A percentile compares a stretch with the other conserved stretches of the same genome.
Evolutionary conservation across 2,113 vertebrate genomes (phyloP).

Genomic region (Australoheros scitulus): DNA sequence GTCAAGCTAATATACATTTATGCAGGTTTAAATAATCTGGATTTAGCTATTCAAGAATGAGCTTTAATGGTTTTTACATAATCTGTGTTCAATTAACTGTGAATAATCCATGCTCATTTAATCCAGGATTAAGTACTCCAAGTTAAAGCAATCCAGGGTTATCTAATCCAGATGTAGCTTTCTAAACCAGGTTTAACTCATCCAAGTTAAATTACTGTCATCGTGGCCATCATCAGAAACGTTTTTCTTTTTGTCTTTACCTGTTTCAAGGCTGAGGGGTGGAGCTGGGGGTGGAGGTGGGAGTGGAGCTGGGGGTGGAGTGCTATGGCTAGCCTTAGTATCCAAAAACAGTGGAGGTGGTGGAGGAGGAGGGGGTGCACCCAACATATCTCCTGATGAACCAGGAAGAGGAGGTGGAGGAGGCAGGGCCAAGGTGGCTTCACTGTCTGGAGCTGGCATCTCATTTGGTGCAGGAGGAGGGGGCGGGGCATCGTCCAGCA

Average conservation of each 20-base stretch:
- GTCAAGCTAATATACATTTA: not conserved
- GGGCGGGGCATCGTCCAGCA: conserved; percentile 45
- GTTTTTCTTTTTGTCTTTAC: conserved; percentile 32
- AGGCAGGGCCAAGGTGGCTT: conserved; percentile 11
- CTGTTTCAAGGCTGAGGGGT: conserved; percentile 70
- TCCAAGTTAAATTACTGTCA: no score
- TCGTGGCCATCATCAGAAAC: not conserved
- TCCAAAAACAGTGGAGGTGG: conserved; percentile 4
- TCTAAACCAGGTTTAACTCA: not conserved
- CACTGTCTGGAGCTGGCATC: not conserved
- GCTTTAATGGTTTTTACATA: no score
- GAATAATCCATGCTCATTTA: no score
- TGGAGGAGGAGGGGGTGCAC: conserved; percentile 6
- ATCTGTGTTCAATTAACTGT: no score
- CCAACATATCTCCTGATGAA: not conserved
- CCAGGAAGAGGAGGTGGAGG: conserved; percentile 40
- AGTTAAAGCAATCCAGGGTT: not conserved
- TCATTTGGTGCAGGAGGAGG: conserved; percentile 28
- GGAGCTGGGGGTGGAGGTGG: conserved; percentile 31
- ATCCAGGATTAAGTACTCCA: no score
- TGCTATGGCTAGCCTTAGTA: not conserved
- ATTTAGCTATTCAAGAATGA: no score
- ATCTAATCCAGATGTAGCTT: not conserved
- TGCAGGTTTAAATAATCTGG: not conserved
- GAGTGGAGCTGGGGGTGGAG: not conserved